Evolutionary conservation across 2,797 vertebrate species (phyloP).

Genomic region (Thripadectes ignobilis): DNA sequence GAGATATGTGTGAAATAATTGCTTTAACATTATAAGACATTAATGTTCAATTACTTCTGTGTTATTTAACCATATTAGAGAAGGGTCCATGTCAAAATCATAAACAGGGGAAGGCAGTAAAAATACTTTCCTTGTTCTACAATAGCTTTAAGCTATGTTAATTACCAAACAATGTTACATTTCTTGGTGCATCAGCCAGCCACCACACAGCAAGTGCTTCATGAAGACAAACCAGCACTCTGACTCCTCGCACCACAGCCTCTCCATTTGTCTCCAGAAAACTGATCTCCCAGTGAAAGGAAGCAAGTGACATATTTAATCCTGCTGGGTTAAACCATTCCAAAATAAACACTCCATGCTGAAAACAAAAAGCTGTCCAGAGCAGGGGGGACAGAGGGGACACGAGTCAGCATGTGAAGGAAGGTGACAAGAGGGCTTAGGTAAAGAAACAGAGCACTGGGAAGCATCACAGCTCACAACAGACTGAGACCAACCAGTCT

Average conservation of each 20-base stretch:
- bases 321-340: background rate
- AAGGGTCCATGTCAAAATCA: background rate
- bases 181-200: background rate
- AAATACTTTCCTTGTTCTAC: background rate
- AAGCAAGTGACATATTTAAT: background rate
- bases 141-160: background rate
- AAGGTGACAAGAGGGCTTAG: background rate
- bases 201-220: background rate
- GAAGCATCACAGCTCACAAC: background rate
- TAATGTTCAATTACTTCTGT: background rate
- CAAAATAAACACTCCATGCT: background rate
- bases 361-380: background rate
- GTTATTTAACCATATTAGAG: background rate
- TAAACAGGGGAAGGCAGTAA: background rate
- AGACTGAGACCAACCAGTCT: fast-evolving
- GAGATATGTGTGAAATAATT: background rate
- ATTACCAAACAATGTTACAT: background rate
- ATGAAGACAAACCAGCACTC: background rate
- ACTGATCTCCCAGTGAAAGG: background rate
- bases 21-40: background rate
- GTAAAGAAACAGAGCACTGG: background rate
- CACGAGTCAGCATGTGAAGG: fast-evolving
- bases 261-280: background rate
- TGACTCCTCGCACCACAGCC: background rate
- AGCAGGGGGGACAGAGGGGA: fast-evolving